These are phyloP conservation scores for Nipponia nippon DNA, from an alignment of 2,113 vertebrate genomes.

Conservation along the genomic window DNA sequence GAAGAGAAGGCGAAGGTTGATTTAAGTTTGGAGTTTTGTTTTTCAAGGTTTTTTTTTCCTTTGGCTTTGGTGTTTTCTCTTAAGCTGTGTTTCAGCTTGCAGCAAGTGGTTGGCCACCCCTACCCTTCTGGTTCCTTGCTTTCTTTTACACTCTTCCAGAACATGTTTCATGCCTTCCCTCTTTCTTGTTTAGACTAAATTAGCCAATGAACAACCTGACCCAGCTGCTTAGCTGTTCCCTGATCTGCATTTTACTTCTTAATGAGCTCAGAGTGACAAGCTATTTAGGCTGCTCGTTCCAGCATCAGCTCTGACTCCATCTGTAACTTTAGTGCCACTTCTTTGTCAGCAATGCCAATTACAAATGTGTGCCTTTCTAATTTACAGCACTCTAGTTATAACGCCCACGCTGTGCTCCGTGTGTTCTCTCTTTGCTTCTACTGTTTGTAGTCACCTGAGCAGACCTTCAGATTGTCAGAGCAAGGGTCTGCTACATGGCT, in stretches of 20 bases:
- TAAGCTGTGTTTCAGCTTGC: slow-evolving; percentile 70
- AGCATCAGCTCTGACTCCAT: slow-evolving; percentile 76
- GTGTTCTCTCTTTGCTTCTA: slow-evolving; percentile 63
- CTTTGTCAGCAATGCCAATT: slow-evolving; percentile 76
- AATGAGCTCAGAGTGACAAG: slow-evolving; percentile 76
- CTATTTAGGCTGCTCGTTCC: slow-evolving; percentile 75
- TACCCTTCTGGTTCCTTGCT: slow-evolving; percentile 71
- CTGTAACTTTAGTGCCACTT: slow-evolving; percentile 75
- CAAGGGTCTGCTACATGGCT: slow-evolving; percentile 49
- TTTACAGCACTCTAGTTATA: slow-evolving; percentile 67
- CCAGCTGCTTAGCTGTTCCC: slow-evolving; percentile 75
- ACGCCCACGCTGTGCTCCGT: slow-evolving; percentile 65
- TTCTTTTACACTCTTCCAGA: slow-evolving; percentile 72
- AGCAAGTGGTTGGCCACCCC: slow-evolving; percentile 73
- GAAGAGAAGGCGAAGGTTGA: slow-evolving; percentile 17
- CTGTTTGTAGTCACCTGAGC: slow-evolving; percentile 58
- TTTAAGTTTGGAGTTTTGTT: slow-evolving; percentile 54
- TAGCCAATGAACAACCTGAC: slow-evolving; percentile 76
- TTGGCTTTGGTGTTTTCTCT: slow-evolving; percentile 63
- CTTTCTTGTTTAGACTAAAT: slow-evolving; percentile 76
- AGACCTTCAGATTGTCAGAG: slow-evolving; percentile 48
- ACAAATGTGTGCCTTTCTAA: slow-evolving; percentile 74
- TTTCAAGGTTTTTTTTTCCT: slow-evolving; percentile 2
- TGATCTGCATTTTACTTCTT: slow-evolving; percentile 77
- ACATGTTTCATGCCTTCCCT: slow-evolving; percentile 73